These are phyloP conservation scores for Sericinus montela DNA, from an alignment of 2,888 invertebrate genomes.

Conservation along the genomic window DNA sequence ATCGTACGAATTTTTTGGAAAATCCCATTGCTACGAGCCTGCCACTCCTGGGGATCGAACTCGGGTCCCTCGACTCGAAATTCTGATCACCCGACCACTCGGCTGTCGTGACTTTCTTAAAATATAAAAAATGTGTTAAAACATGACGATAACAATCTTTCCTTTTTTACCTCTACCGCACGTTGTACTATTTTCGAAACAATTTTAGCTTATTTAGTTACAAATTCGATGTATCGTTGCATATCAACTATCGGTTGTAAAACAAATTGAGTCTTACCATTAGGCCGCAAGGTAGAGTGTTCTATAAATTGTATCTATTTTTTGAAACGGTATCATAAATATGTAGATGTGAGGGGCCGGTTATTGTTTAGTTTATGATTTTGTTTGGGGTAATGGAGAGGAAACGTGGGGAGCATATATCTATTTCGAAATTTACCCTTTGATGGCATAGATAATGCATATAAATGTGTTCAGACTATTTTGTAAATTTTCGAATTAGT, in stretches of 20 bases:
- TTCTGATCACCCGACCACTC: too few relatives aligned
- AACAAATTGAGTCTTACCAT: not conserved
- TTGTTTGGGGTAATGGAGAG: conserved; percentile 39
- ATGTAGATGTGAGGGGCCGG: conserved; percentile 38
- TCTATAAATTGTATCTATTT: not conserved
- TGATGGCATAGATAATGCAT: not conserved
- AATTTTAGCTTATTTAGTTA: not conserved
- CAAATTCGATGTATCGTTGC: not conserved
- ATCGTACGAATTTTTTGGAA: too few relatives aligned
- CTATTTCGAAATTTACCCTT: conserved; percentile 5
- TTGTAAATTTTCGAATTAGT: too few relatives aligned
- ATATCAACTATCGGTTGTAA: not conserved
- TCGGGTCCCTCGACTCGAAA: too few relatives aligned
- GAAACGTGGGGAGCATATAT: conserved; percentile 34
- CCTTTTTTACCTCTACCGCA: not conserved
- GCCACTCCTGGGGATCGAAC: too few relatives aligned
- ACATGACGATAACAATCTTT: not conserved
- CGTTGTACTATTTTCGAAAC: not conserved
- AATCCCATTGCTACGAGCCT: too few relatives aligned
- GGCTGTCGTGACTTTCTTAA: too few relatives aligned
- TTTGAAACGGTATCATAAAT: conserved; percentile 36
- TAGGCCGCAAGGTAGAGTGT: not conserved
- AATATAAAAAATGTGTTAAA: too few relatives aligned
- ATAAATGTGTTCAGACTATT: not conserved
- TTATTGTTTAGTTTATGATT: conserved; percentile 49